A percentile compares a stretch with the other conserved stretches of the same genome.
Conservation (phyloP, 2,113 vertebrate genomes). For the Oncorhynchus nerka region DNA sequence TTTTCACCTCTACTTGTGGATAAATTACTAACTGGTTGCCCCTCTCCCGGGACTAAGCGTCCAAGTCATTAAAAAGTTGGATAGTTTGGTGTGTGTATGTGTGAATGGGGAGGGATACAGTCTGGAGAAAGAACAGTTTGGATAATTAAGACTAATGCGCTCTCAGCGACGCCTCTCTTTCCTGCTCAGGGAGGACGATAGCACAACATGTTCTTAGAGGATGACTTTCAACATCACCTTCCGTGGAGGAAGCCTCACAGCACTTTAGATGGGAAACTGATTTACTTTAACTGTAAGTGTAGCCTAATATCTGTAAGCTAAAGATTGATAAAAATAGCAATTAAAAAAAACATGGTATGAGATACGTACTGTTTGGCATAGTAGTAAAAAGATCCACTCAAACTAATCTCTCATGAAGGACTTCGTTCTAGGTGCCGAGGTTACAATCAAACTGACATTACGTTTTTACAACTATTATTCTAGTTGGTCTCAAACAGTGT, state of each 20-base stretch:
- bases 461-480: no score
- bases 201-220: not conserved
- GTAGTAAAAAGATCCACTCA: no score
- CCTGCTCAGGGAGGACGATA: conserved; percentile 14
- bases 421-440: no score
- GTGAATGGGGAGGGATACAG: conserved; percentile 17
- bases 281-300: not conserved
- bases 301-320: no score
- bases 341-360: no score
- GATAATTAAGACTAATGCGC: conserved; percentile 57
- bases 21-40: conserved; percentile 52
- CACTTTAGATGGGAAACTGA: not conserved
- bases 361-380: no score
- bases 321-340: no score
- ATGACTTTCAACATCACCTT: conserved; percentile 2
- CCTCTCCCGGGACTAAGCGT: conserved; percentile 38
- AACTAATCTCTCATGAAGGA: no score
- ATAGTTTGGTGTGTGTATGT: conserved; percentile 13
- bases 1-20: conserved; percentile 34
- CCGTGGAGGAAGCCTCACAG: not conserved
- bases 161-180: conserved; percentile 11
- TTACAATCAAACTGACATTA: no score
- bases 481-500: not conserved
- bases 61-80: conserved; percentile 30
- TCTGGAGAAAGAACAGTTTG: conserved; percentile 34